These are phyloP conservation scores for Anneissia japonica DNA, from an alignment of 35 echinoderm and acorn worm species.

Conservation along the genomic window DNA sequence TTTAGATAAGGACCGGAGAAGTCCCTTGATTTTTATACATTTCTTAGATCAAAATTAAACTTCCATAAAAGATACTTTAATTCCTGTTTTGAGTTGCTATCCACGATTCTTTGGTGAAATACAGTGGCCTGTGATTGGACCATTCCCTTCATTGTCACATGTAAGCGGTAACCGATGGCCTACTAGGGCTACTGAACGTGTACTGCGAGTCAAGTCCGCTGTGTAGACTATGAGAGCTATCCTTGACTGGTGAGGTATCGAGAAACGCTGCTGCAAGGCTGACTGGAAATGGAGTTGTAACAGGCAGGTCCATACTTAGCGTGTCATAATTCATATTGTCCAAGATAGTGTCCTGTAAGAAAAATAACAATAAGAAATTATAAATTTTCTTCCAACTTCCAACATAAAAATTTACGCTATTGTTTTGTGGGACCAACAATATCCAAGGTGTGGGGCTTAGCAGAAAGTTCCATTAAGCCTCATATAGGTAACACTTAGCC, in stretches of 20 bases:
- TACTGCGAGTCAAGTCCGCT: conserved; percentile 16
- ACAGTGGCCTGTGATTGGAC: background rate
- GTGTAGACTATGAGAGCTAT: background rate
- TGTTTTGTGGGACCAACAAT: no score
- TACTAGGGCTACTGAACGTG: conserved; percentile 56
- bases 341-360: conserved; percentile 41
- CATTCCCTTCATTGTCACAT: conserved; percentile 52
- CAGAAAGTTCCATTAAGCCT: no score
- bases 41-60: background rate
- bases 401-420: no score
- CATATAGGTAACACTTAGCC: no score
- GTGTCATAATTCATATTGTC: conserved; percentile 54
- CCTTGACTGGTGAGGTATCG: conserved; percentile 54
- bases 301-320: conserved; percentile 44
- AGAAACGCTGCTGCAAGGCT: conserved; percentile 15
- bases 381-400: no score
- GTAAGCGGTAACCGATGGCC: conserved; percentile 50
- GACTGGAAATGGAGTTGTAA: conserved; percentile 25
- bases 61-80: background rate
- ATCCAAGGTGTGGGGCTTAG: no score
- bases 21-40: background rate
- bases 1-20: background rate
- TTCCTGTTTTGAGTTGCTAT: background rate
- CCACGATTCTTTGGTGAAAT: background rate
- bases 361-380: background rate